A percentile compares a stretch with the other conserved stretches of the same genome.
Conservation (phyloP, 2,888 invertebrate genomes). For the Agrochola lota region DNA sequence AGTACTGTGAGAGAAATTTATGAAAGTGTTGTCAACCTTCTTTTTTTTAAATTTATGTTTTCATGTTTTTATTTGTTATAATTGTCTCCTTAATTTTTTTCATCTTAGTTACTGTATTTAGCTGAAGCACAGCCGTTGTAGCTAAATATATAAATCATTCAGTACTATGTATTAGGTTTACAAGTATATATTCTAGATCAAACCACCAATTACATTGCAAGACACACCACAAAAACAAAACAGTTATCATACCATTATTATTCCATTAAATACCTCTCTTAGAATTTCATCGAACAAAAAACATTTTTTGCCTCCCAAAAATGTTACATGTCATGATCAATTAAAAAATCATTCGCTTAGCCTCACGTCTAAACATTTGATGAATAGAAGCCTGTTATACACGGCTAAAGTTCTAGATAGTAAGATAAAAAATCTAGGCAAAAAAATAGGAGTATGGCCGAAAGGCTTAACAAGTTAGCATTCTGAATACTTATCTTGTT, state of each 20-base stretch:
- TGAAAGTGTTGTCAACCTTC: too few relatives aligned
- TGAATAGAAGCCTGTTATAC: conserved; percentile 45
- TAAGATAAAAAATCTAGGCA: conserved; percentile 49
- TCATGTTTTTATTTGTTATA: too few relatives aligned
- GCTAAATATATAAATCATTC: too few relatives aligned
- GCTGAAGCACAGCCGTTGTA: too few relatives aligned
- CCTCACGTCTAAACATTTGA: conserved; percentile 57
- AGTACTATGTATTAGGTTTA: background rate
- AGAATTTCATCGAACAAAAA: conserved; percentile 29
- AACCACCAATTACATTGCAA: background rate
- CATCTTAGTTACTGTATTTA: too few relatives aligned
- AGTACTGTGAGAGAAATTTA: too few relatives aligned
- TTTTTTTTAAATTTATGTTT: too few relatives aligned
- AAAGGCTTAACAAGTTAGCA: conserved; percentile 30
- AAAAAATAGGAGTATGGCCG: conserved; percentile 53
- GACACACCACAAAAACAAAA: conserved; percentile 28
- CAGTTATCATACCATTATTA: conserved; percentile 45
- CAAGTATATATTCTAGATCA: conserved; percentile 2
- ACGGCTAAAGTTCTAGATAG: conserved; percentile 46
- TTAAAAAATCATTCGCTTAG: conserved; percentile 61
- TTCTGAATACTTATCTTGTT: conserved; percentile 36
- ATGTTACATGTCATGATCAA: conserved; percentile 60
- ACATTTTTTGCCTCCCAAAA: conserved; percentile 41
- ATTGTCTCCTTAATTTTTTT: too few relatives aligned
- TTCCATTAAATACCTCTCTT: conserved; percentile 32